Evolutionary conservation across 2,888 invertebrate genomes (phyloP), one percentile per base, ranked within the genome.

Genomic region (Phymatocera aterrima): DNA sequence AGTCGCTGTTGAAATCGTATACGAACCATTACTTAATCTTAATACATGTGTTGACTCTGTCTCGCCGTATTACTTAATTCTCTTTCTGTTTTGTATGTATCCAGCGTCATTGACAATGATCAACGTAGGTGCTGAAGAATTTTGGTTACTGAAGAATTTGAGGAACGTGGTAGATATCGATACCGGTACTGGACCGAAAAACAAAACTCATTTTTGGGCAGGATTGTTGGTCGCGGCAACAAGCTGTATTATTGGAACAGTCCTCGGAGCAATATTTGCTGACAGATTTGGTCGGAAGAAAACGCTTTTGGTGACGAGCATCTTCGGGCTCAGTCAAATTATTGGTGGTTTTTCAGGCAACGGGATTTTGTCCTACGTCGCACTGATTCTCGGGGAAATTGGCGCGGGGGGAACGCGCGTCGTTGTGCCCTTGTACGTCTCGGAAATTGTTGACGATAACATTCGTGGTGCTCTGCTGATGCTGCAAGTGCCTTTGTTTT

Each of bases 401-500:
- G 72, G 51, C 21, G 10, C 18, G 3, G 72, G 48, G 4, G 34
- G 48, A 1, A 72, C 72, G 28, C 31, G 72, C 31, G 51, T 72
- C n/a, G 51, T 6, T 18, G 28, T 72, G 10, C 72, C 72, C 2
- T 31, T 72, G 72, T 72, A 51, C 18, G 34, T 72, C 18, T 72
- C 72, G 10, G 72, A 72, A 72, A 72, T 72, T 8, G 48, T 31
- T 12, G 72, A 48, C 31, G 72, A 72, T 40, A 6, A 72, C 31
- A 72, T 72, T 51, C 72, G 72, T 12, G 72, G 72, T 51, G 51
- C 72, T 34, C 12, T 54, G 72, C 15, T 72, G 48, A 48, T 72
- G 72, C 51, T 72, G 18, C 72, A 72, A 18, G 18, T 72, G n/a
- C 48, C 51, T 2, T 34, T 72, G 0, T 54, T 72, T 15, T 48